Evolutionary conservation across 2,888 invertebrate species (phyloP), one percentile per base, ranked within the genome.

Genomic region (Eilema caniola): DNA sequence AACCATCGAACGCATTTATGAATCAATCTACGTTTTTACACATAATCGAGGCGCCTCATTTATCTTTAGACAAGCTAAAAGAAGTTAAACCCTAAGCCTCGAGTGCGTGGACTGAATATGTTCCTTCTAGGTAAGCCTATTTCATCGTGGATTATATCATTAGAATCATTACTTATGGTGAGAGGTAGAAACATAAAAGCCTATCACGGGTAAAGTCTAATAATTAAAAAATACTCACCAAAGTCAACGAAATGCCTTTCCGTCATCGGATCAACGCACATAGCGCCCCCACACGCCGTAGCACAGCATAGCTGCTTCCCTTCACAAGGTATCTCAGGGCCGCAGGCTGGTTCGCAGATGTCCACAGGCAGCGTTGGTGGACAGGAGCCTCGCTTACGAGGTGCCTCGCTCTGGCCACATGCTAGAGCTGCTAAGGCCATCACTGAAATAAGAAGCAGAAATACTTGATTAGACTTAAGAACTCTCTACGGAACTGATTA

Each of bases 281-380:
- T 93, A 0, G 92, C 81, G 0, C 95, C 95, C 0, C 95, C 95
- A 65, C 95, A 95, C 0, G 88, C 90, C 0, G 95, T 95, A 1
- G 93, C 91, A 59, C 95, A 95, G 81, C 95, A 95, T 59, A 95
- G 78, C 83, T 94, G 92, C 11, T 88, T 88, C 11, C 84, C 85
- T 60, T 90, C 78, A 79, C 92, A 96, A 0, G 93, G 88, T 1
- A 62, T 69, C 20, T 87, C 87, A 0, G 90, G 86, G 0, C 92
- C 92, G 70, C 96, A 96, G 0, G 86, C 77, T 11, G 93, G 88
- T 0, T 90, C 89, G 74, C 96, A 96, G 41, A 94, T 82, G 68
- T 95, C 92, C 60, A 96, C 93, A 2, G 96, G 91, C 25, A 96
- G 81, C 2, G 95, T 92, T 0, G 96, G 96, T 0, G 96, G 96